These are phyloP conservation scores for Helicolenus hilgendorfi DNA, from an alignment of 2,797 vertebrate species.

Conservation along the genomic window DNA sequence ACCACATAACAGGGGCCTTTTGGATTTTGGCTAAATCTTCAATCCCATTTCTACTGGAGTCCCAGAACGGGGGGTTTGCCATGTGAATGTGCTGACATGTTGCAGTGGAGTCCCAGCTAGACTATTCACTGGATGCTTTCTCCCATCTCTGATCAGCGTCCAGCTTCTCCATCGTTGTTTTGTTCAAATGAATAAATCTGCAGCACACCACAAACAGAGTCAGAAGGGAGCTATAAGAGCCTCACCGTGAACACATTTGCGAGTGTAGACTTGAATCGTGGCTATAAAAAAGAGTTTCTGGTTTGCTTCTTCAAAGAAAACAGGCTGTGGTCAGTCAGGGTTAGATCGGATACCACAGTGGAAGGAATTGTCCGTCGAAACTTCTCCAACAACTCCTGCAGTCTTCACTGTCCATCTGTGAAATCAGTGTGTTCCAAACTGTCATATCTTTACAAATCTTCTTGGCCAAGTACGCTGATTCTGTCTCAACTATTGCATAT, in stretches of 20 bases:
- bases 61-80: not conserved
- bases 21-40: slow-evolving; percentile 22
- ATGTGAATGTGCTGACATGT: slow-evolving; percentile 6
- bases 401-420: slow-evolving; percentile 63
- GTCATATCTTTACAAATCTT: not conserved
- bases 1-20: not conserved
- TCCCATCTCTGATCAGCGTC: slow-evolving; percentile 46
- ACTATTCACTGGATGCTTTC: slow-evolving; percentile 32
- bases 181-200: slow-evolving; percentile 60
- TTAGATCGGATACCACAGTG: not conserved
- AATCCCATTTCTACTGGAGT: not conserved
- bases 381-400: slow-evolving; percentile 17
- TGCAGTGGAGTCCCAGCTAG: slow-evolving; percentile 31
- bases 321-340: not conserved
- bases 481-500: not conserved
- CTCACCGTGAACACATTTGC: slow-evolving; percentile 47
- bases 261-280: slow-evolving; percentile 3
- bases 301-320: not conserved
- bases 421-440: slow-evolving; percentile 31
- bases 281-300: slow-evolving; percentile 7
- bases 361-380: slow-evolving; percentile 26
- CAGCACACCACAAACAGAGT: slow-evolving; percentile 40
- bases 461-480: not conserved
- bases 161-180: slow-evolving; percentile 24
- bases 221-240: slow-evolving; percentile 40